A percentile compares a stretch with the other conserved stretches of the same genome.
phyloP scores from a whole-genome alignment of 2,113 vertebrate genomes.

The Zapus hudsonius region DNA sequence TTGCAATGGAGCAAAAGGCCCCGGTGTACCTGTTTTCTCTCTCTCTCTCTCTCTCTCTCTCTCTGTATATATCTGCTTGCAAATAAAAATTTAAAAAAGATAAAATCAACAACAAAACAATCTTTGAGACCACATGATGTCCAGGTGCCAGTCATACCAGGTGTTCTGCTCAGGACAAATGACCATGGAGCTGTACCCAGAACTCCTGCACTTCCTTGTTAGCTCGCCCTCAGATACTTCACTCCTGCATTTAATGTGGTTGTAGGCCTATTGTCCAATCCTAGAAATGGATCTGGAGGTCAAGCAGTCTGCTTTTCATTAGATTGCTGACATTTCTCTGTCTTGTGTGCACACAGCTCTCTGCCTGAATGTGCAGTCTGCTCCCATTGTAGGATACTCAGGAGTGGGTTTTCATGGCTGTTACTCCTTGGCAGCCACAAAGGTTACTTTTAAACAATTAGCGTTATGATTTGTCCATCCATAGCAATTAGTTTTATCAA shows the following conservation, averaged over 20 bases:
- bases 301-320: slow-evolving; percentile 12
- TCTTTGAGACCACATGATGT: neutral
- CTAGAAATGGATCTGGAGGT: slow-evolving; percentile 41
- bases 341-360: slow-evolving; percentile 24
- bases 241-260: slow-evolving; percentile 12
- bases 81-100: too few species aligned
- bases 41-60: too few species aligned
- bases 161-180: neutral
- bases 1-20: too few species aligned
- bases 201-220: neutral
- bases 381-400: neutral
- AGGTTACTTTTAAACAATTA: slow-evolving; percentile 19
- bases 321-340: neutral
- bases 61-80: too few species aligned
- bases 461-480: neutral
- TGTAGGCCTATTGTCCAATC: neutral
- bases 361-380: too few species aligned
- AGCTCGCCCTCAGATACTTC: slow-evolving; percentile 6
- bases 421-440: neutral
- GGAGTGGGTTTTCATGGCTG: neutral
- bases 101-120: too few species aligned
- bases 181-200: neutral
- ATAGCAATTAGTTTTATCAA: neutral
- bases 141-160: neutral
- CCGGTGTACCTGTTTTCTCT: too few species aligned